A percentile compares a stretch with the other conserved stretches of the same genome.
phyloP scores from a whole-genome alignment of 2,888 invertebrate genomes.

The Eustalomyia histrio region DNA sequence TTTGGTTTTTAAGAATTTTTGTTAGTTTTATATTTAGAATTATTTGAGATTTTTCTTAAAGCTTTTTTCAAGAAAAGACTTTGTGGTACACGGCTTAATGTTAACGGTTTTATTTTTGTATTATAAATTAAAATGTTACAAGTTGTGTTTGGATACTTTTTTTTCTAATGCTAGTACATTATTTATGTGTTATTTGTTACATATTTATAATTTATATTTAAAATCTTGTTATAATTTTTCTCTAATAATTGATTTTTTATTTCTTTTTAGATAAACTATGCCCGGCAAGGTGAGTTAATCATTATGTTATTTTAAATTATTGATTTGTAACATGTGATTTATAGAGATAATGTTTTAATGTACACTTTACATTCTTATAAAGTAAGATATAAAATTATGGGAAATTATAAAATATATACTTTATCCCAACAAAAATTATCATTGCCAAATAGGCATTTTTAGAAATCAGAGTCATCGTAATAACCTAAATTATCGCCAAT shows the following conservation, averaged over 20 bases:
- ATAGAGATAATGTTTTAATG: not conserved
- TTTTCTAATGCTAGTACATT: not conserved
- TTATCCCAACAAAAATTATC: no score
- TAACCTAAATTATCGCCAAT: no score
- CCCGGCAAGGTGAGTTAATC: conserved; percentile 23
- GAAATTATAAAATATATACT: no score
- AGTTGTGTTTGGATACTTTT: conserved; percentile 1
- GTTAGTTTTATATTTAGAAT: not conserved
- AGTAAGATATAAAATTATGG: no score
- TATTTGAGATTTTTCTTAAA: not conserved
- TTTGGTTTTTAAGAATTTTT: not conserved
- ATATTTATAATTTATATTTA: conserved; percentile 23
- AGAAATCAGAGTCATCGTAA: no score
- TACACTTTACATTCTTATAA: no score
- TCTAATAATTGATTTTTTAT: conserved; percentile 26
- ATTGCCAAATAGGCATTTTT: no score
- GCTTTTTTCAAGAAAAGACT: not conserved
- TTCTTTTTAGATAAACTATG: conserved; percentile 20
- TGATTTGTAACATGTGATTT: conserved; percentile 17
- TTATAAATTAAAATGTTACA: conserved; percentile 44
- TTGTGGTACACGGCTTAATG: conserved; percentile 1
- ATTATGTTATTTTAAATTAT: conserved; percentile 9
- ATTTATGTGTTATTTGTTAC: not conserved
- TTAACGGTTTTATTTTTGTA: conserved; percentile 18
- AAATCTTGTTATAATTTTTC: conserved; percentile 1